A percentile compares a stretch with the other conserved stretches of the same genome.
Evolutionary conservation across 2,888 invertebrate genomes (phyloP).

Genomic region (Noctua comes): DNA sequence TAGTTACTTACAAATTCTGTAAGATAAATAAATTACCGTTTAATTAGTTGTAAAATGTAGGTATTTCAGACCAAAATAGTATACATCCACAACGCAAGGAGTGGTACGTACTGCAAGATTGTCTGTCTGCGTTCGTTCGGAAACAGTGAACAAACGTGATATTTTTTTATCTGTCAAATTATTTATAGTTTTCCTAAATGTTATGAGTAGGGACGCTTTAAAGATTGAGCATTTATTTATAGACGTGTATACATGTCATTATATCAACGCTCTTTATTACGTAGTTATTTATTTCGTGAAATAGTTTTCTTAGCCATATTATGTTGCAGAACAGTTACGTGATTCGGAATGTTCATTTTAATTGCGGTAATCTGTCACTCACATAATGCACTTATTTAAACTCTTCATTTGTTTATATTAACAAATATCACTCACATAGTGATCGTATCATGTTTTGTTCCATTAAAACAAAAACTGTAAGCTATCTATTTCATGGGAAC

Average conservation of each 20-base stretch:
- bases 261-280: neutral
- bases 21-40: constrained; percentile 47
- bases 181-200: constrained; percentile 25
- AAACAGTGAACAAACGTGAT: constrained; percentile 47
- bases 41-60: constrained; percentile 34
- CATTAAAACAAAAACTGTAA: constrained; percentile 14
- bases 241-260: neutral
- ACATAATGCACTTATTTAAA: constrained; percentile 29
- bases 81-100: constrained; percentile 64
- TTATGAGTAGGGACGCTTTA: constrained; percentile 17
- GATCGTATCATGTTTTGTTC: neutral
- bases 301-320: neutral
- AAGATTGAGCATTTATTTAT: constrained; percentile 19
- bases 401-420: constrained; percentile 47
- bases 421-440: constrained; percentile 18
- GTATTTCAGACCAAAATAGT: constrained; percentile 49
- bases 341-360: constrained; percentile 73
- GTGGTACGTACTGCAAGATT: constrained; percentile 64
- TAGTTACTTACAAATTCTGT: constrained; percentile 51
- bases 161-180: constrained; percentile 50
- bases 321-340: constrained; percentile 21
- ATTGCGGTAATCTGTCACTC: constrained; percentile 69
- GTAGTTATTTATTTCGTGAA: constrained; percentile 13
- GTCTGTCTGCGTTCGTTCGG: constrained; percentile 63
- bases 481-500: constrained; percentile 18